Conservation (phyloP, 2,888 invertebrate genomes). For the Lagria hirta region DNA sequence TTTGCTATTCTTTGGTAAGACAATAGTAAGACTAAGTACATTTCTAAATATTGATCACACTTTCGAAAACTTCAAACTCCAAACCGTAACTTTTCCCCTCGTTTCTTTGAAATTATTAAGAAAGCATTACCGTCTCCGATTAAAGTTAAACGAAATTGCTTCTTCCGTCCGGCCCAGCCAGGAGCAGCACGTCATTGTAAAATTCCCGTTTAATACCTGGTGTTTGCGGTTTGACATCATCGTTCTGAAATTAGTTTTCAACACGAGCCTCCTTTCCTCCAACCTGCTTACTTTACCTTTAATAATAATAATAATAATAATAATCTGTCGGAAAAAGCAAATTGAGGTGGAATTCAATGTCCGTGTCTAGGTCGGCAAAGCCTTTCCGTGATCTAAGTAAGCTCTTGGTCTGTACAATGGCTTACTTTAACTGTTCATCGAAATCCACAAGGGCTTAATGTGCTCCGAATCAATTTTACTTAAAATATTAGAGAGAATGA, state of each 20-base stretch:
- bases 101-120: too few relatives aligned
- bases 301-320: too few relatives aligned
- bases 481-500: conserved; percentile 51
- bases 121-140: conserved; percentile 14
- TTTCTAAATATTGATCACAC: too few relatives aligned
- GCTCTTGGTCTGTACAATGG: conserved; percentile 49
- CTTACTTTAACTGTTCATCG: conserved; percentile 52
- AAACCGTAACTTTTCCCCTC: too few relatives aligned
- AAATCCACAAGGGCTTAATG: conserved; percentile 50
- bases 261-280: too few relatives aligned
- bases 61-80: too few relatives aligned
- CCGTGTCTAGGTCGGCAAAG: conserved; percentile 36
- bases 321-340: conserved; percentile 27
- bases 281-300: too few relatives aligned
- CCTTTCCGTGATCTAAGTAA: conserved; percentile 49
- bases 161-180: conserved; percentile 6
- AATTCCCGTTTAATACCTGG: conserved; percentile 22
- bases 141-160: conserved; percentile 15
- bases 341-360: conserved; percentile 21
- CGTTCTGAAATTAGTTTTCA: conserved; percentile 20
- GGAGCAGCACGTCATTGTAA: conserved; percentile 16
- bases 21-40: too few relatives aligned
- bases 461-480: conserved; percentile 51
- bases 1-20: too few relatives aligned
- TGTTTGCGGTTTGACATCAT: conserved; percentile 23